Conservation (phyloP, 2,888 invertebrate species). For the Nemotelus pantherinus region DNA sequence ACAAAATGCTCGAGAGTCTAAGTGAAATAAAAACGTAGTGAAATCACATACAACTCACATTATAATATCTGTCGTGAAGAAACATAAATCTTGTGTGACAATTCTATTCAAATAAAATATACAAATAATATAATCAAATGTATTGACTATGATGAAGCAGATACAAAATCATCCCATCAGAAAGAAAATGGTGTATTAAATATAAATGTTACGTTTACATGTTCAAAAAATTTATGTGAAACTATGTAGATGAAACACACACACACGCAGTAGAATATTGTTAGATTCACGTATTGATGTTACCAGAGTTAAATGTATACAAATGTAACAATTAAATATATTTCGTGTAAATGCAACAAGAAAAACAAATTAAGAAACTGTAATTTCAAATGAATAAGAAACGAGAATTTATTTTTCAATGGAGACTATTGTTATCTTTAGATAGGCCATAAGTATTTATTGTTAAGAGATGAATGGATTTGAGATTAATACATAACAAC, state of each 20-base stretch:
- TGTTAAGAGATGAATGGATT: slow-evolving; percentile 48
- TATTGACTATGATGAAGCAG: no score
- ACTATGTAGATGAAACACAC: background rate
- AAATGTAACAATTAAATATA: slow-evolving; percentile 51
- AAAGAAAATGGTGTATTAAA: background rate
- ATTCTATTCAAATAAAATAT: no score
- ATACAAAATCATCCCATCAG: no score
- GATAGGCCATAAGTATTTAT: slow-evolving; percentile 45
- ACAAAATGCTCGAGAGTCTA: background rate
- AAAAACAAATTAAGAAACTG: slow-evolving; percentile 62
- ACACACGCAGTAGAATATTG: slow-evolving; percentile 5
- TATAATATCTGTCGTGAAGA: no score
- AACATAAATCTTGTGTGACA: no score
- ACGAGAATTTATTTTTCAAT: slow-evolving; percentile 33
- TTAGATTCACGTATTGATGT: slow-evolving; percentile 37
- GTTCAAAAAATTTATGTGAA: background rate
- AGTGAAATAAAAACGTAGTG: no score
- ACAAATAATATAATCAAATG: no score
- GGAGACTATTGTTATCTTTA: slow-evolving; percentile 29
- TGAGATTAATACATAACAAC: slow-evolving; percentile 29
- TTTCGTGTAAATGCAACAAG: slow-evolving; percentile 54
- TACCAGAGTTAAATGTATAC: slow-evolving; percentile 1
- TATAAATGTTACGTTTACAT: background rate
- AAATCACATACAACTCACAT: no score
- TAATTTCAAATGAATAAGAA: slow-evolving; percentile 61